Percentiles rank a stretch among this genome's conserved stretches.
phyloP scores from a whole-genome alignment of 2,888 invertebrate genomes.

The Agapostemon virescens region DNA sequence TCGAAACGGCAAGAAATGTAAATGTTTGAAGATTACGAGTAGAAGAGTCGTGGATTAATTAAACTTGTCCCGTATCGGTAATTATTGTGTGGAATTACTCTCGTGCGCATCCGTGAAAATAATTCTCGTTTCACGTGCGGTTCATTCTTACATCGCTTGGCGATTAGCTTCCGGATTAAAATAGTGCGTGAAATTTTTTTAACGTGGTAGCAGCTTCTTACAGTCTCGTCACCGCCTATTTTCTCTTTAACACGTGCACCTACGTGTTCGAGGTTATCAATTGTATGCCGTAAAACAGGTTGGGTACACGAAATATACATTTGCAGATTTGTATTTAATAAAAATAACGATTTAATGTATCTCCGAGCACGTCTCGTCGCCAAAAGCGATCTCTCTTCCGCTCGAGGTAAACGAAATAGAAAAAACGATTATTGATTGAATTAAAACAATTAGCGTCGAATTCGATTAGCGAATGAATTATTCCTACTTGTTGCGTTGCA shows the following conservation, averaged over 20 bases:
- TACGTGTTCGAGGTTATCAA: too few species aligned
- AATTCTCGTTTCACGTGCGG: constrained; percentile 2
- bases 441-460: too few species aligned
- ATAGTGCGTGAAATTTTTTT: constrained; percentile 39
- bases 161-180: constrained; percentile 45
- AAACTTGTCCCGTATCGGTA: background rate
- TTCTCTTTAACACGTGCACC: background rate
- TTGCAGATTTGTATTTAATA: too few species aligned
- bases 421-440: too few species aligned
- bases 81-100: constrained; percentile 13
- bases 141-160: constrained; percentile 6
- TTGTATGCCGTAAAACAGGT: too few species aligned
- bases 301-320: too few species aligned
- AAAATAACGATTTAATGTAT: too few species aligned
- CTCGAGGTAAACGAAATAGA: too few species aligned
- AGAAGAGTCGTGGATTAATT: background rate
- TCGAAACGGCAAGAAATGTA: constrained; percentile 6
- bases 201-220: constrained; percentile 24
- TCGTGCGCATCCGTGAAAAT: constrained; percentile 24
- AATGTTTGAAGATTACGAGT: background rate
- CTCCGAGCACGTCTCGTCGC: too few species aligned
- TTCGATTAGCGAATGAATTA: too few species aligned
- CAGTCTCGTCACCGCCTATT: constrained; percentile 32
- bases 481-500: too few species aligned
- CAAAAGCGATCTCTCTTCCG: too few species aligned